These are phyloP conservation scores for Lasioglossum leucozonium DNA, from an alignment of 2,888 invertebrate species.

Conservation along the genomic window DNA sequence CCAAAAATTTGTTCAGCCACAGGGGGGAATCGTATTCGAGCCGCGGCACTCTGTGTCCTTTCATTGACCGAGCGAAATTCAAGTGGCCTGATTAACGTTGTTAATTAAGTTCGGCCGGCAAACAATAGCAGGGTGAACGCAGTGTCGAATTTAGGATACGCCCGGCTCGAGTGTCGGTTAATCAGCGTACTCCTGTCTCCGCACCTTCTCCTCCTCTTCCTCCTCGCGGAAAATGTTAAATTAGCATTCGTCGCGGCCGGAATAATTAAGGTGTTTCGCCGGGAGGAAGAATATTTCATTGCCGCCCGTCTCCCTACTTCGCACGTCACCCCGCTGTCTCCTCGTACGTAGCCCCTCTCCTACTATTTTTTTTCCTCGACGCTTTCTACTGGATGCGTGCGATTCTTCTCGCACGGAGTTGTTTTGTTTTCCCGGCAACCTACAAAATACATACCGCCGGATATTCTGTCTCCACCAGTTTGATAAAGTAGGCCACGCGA, in stretches of 20 bases:
- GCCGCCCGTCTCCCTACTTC: constrained; percentile 13
- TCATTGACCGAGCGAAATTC: constrained; percentile 18
- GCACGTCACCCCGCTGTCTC: neutral
- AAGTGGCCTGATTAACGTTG: constrained; percentile 57
- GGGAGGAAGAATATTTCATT: constrained; percentile 53
- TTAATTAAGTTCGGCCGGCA: constrained; percentile 51
- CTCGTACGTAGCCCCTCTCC: neutral
- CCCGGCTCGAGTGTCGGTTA: constrained; percentile 44
- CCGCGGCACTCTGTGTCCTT: constrained; percentile 6
- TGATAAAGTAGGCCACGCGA: neutral
- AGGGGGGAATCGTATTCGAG: constrained; percentile 13
- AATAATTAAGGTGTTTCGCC: constrained; percentile 62
- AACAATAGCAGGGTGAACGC: constrained; percentile 47
- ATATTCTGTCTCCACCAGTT: neutral
- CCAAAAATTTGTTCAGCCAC: constrained; percentile 12
- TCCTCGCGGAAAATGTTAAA: constrained; percentile 57
- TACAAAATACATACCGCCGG: neutral
- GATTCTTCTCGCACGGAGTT: neutral
- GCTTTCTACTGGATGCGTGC: neutral
- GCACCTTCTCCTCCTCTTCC: constrained; percentile 23
- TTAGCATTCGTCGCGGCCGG: constrained; percentile 58
- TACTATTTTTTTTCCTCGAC: neutral
- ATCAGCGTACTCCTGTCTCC: constrained; percentile 43
- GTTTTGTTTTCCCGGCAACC: neutral
- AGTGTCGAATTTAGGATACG: constrained; percentile 53